A percentile compares a stretch with the other conserved stretches of the same genome.
These are phyloP conservation scores for Emys orbicularis DNA, from an alignment of 2,797 vertebrate species.

Conservation along the genomic window DNA sequence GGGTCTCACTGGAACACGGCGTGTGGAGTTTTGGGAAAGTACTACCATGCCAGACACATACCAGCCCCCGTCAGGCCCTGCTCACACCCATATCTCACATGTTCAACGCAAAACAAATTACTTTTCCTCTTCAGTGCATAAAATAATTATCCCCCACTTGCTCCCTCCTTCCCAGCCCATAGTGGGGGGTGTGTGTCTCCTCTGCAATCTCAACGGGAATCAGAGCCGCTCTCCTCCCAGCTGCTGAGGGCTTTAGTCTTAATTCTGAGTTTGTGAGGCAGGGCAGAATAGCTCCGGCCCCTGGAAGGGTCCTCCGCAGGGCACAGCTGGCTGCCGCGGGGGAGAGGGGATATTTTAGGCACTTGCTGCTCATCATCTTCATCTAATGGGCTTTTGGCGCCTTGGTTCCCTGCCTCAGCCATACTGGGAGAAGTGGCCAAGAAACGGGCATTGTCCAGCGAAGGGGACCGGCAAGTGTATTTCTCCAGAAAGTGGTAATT, in stretches of 20 bases:
- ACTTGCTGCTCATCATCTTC: constrained; percentile 80
- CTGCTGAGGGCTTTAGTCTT: constrained; percentile 69
- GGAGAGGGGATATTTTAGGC: constrained; percentile 62
- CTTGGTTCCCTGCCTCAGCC: not conserved
- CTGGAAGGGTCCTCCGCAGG: not conserved
- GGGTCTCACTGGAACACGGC: not conserved
- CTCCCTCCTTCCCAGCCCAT: not conserved
- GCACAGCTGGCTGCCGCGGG: not conserved
- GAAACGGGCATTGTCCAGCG: constrained; percentile 64
- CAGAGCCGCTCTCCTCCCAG: constrained; percentile 9
- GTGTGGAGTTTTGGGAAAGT: not conserved
- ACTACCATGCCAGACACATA: not conserved
- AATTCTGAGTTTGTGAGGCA: constrained; percentile 84
- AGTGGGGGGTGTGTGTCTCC: rapidly evolving
- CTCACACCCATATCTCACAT: not conserved
- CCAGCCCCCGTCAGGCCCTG: not conserved
- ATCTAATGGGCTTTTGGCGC: constrained; percentile 56
- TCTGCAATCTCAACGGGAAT: constrained; percentile 32
- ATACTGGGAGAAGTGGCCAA: constrained; percentile 10
- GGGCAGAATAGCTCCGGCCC: constrained; percentile 53
- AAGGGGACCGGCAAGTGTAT: constrained; percentile 48
- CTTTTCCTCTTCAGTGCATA: not conserved
- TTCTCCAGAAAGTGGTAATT: constrained; percentile 73
- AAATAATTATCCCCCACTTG: not conserved
- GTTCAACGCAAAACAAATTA: not conserved